phyloP scores from a whole-genome alignment of 2,888 invertebrate species.

The Apeira syringaria region DNA sequence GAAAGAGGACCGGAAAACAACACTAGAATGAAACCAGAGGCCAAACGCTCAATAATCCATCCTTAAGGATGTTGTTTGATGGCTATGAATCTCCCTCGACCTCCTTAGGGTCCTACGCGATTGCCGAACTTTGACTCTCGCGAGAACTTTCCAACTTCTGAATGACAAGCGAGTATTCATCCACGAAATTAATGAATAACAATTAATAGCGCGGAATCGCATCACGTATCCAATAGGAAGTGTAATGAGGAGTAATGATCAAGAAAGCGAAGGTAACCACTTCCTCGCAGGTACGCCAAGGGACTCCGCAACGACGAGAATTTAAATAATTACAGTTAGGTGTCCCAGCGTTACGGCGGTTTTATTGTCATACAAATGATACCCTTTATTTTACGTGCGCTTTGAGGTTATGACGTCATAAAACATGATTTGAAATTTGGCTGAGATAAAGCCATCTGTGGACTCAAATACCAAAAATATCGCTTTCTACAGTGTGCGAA shows the following conservation, averaged over 20 bases:
- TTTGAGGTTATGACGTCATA: constrained; percentile 8
- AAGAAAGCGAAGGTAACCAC: constrained; percentile 17
- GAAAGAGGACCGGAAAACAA: no score
- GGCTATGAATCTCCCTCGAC: no score
- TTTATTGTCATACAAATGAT: constrained; percentile 12
- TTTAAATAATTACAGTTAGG: constrained; percentile 22
- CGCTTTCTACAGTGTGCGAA: no score
- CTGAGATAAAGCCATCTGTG: constrained; percentile 32
- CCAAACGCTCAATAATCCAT: no score
- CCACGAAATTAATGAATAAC: no score
- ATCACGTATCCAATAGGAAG: constrained; percentile 14
- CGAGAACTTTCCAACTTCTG: no score
- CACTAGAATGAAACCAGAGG: no score
- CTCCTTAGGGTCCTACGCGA: no score
- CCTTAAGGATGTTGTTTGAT: no score
- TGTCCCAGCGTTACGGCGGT: constrained; percentile 11
- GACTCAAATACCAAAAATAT: no score
- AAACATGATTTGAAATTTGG: constrained; percentile 14
- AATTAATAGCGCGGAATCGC: not conserved
- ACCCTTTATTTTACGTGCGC: constrained; percentile 10
- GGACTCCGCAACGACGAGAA: constrained; percentile 10
- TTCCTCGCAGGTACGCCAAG: constrained; percentile 1
- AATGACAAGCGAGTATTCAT: no score
- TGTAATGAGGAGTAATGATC: constrained; percentile 12
- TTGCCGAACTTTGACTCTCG: no score